Evolutionary conservation across 2,888 invertebrate species (phyloP), one percentile per base, ranked within the genome.

Genomic region (Rhaphigaster nebulosa): DNA sequence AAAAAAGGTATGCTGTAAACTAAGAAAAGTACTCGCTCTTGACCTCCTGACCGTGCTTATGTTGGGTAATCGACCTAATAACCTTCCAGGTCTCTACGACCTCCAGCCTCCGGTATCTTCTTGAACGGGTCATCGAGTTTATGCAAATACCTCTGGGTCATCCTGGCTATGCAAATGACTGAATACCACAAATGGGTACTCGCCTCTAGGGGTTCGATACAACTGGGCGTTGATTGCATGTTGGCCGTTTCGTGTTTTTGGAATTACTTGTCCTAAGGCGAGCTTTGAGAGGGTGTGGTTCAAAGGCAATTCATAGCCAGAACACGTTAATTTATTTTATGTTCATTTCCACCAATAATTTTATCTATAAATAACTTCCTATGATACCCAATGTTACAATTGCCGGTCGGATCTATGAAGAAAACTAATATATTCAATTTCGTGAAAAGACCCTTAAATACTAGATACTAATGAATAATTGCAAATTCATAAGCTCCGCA

Each of bases 1-100:
- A n/a, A n/a, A n/a, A n/a, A n/a, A n/a, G n/a, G n/a, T n/a, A n/a
- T n/a, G n/a, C 13, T 15, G n/a, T 34, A 38, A 76, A 76, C 6
- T 38, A 38, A 76, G 34, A 76, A 76, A 38, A 76, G 20, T 0
- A 34, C 20, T 10, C 70, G 70, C 34, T 76, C 70, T 76, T 76
- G 70, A 18, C 70, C 70, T 76, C 70, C 34, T 76, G 38, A 76
- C 70, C 70, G 70, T 38, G 70, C 34, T 38, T 8, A 38, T 1
- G 70, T 76, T 76, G 70, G 18, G 70, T 76, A 76, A 76, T 23
- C 70, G 70, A 76, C 70, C 70, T 8, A 76, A 76, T 76, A 38
- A 76, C 70, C 70, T 76, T 76, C 70, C 70, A 76, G 20, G 2
- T 1, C 23, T 10, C 1, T 6, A 12, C 34, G 70, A 76, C 70